phyloP scores from a whole-genome alignment of 1,140 invertebrate species.

The Ladona fulva region DNA sequence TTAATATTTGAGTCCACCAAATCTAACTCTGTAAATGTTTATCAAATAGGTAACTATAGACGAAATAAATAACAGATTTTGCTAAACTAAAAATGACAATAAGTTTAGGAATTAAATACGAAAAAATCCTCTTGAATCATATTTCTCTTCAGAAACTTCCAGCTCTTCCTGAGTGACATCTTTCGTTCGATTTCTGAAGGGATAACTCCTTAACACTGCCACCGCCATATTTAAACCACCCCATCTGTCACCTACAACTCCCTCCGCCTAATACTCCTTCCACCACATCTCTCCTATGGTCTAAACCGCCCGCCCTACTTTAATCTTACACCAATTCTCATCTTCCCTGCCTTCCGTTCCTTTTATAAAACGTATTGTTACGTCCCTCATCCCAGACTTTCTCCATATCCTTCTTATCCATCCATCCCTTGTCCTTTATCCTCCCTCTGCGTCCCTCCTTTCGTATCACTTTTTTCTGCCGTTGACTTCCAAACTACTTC shows the following conservation, averaged over 20 bases:
- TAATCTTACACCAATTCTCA: background rate
- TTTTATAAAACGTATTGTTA: background rate
- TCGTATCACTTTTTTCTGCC: background rate
- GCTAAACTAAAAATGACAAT: too few relatives aligned
- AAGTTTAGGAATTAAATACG: too few relatives aligned
- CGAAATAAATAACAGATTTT: too few relatives aligned
- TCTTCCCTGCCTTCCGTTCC: background rate
- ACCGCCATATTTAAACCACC: too few relatives aligned
- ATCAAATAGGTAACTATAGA: too few relatives aligned
- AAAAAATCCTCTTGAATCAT: background rate
- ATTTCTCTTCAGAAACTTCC: background rate
- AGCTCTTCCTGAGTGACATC: background rate
- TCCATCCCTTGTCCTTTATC: background rate
- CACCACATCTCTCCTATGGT: background rate
- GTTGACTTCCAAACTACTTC: conserved; percentile 12
- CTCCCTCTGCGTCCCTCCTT: background rate
- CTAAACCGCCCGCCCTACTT: background rate
- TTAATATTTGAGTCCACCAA: too few relatives aligned
- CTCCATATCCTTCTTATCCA: background rate
- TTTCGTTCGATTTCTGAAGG: conserved; percentile 14
- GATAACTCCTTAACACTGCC: too few relatives aligned
- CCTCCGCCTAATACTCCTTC: background rate
- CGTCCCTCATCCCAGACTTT: background rate
- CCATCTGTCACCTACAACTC: background rate
- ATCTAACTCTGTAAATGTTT: too few relatives aligned